phyloP scores from a whole-genome alignment of 2,888 invertebrate genomes.

The Nomada ferruginata region DNA sequence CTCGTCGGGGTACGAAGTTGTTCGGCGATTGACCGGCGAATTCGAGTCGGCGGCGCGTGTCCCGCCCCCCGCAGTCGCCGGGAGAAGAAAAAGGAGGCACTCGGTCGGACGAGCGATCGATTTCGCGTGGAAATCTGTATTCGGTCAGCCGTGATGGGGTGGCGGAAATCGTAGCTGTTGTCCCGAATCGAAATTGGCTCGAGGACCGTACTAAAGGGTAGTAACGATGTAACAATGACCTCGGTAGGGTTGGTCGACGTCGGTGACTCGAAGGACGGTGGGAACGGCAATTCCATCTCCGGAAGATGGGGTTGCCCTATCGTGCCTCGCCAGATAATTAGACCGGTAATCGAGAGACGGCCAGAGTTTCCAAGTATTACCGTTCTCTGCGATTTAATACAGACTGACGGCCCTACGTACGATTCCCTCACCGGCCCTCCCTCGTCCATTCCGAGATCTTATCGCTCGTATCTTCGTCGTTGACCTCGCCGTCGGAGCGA shows the following conservation, averaged over 20 bases:
- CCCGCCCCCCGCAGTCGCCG: neutral
- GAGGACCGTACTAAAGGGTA: slow-evolving; percentile 78
- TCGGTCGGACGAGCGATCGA: slow-evolving; percentile 50
- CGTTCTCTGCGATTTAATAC: slow-evolving; percentile 66
- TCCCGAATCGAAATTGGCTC: slow-evolving; percentile 68
- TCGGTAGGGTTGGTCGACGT: slow-evolving; percentile 72
- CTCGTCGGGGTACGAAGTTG: neutral
- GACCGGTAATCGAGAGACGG: slow-evolving; percentile 80
- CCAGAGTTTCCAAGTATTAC: slow-evolving; percentile 68
- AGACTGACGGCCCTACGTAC: slow-evolving; percentile 39
- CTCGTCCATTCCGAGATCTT: slow-evolving; percentile 45
- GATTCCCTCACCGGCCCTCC: slow-evolving; percentile 17
- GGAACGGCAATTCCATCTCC: slow-evolving; percentile 77
- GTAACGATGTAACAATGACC: slow-evolving; percentile 83
- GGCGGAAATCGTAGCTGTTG: slow-evolving; percentile 67
- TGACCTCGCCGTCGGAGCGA: slow-evolving; percentile 38
- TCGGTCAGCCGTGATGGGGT: slow-evolving; percentile 54
- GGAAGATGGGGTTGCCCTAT: slow-evolving; percentile 77
- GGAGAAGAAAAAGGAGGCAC: neutral
- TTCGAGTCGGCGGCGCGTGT: too few species aligned
- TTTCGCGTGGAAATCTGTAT: slow-evolving; percentile 58
- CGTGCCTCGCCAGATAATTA: slow-evolving; percentile 81
- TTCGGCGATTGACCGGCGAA: neutral
- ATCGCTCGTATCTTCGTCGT: slow-evolving; percentile 44
- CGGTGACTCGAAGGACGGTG: slow-evolving; percentile 73